phyloP scores from a whole-genome alignment of 2,113 vertebrate genomes.

The Ceyx margarethae region DNA sequence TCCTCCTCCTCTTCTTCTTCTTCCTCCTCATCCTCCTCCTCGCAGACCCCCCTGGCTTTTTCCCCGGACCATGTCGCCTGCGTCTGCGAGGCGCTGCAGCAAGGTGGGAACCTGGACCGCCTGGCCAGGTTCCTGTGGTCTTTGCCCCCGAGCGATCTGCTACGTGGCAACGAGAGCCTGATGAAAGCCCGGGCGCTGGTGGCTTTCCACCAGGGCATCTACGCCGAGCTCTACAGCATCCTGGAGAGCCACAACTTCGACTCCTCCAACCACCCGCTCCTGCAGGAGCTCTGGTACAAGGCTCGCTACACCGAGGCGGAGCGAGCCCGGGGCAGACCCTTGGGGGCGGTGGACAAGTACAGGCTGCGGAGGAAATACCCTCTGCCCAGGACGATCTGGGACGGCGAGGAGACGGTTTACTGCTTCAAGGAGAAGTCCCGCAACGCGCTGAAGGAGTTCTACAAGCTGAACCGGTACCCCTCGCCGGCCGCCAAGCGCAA shows the following conservation, averaged over 20 bases:
- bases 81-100: constrained; percentile 97
- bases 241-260: constrained; percentile 97
- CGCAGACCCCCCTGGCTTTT: constrained; percentile 88
- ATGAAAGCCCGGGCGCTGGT: constrained; percentile 97
- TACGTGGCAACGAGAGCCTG: constrained; percentile 98
- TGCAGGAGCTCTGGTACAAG: constrained; percentile 99
- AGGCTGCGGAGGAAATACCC: constrained; percentile 97
- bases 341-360: constrained; percentile 99
- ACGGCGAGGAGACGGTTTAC: constrained; percentile 99
- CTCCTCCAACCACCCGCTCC: constrained; percentile 91
- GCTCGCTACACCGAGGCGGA: constrained; percentile 98
- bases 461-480: constrained; percentile 96
- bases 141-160: constrained; percentile 93
- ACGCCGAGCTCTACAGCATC: constrained; percentile 96
- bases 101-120: constrained; percentile 97
- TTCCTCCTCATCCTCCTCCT: constrained; percentile 64
- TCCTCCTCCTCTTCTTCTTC: constrained; percentile 61
- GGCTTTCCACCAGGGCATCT: constrained; percentile 96
- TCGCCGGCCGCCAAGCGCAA: constrained; percentile 96
- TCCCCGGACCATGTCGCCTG: constrained; percentile 98
- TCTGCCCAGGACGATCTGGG: constrained; percentile 98
- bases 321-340: constrained; percentile 93
- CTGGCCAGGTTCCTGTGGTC: constrained; percentile 98
- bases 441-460: constrained; percentile 98
- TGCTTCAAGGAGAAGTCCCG: constrained; percentile 99